Conservation (phyloP, 2,888 invertebrate species). For the Perizoma flavofasciatum region DNA sequence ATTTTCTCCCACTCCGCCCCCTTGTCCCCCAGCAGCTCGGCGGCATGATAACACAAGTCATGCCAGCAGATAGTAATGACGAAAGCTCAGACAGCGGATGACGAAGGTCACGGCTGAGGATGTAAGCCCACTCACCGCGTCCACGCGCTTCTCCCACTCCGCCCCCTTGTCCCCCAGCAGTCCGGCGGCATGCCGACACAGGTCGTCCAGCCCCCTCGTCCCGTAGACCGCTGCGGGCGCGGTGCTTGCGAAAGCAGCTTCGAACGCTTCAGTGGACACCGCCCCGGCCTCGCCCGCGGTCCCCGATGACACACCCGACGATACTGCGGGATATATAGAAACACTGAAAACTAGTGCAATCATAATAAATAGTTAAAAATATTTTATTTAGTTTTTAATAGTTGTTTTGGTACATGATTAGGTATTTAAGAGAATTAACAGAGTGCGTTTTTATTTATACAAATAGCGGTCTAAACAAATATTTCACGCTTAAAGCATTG, state of each 20-base stretch:
- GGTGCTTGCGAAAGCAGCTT: constrained; percentile 92
- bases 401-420: no score
- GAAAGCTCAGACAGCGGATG: no score
- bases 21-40: constrained; percentile 90
- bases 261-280: constrained; percentile 94
- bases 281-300: constrained; percentile 89
- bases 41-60: constrained; percentile 90
- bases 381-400: no score
- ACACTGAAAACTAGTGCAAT: no score
- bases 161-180: constrained; percentile 91
- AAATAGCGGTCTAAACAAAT: no score
- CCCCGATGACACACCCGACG: constrained; percentile 46
- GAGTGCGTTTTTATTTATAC: no score
- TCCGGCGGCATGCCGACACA: constrained; percentile 89
- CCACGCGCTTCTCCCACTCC: constrained; percentile 98
- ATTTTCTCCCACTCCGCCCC: constrained; percentile 98
- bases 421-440: no score
- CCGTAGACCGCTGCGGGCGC: constrained; percentile 93
- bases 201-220: constrained; percentile 91
- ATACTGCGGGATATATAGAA: constrained; percentile 42
- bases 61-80: no score
- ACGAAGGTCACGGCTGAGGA: no score
- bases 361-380: no score
- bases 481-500: no score
- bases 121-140: constrained; percentile 86